A percentile compares a stretch with the other conserved stretches of the same genome.
Conservation (phyloP, 2,888 invertebrate species). For the Thelaira solivaga region DNA sequence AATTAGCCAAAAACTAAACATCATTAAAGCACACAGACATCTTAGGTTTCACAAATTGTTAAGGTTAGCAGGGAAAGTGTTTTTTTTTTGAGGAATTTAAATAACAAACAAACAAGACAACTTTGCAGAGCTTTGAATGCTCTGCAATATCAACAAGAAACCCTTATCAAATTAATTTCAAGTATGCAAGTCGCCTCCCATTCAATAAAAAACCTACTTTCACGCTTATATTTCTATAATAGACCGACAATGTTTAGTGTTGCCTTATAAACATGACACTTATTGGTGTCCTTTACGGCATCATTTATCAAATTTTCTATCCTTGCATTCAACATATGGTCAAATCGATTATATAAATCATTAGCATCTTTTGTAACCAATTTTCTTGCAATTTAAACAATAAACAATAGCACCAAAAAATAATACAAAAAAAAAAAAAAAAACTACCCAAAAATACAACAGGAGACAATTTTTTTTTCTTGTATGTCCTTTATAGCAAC, state of each 20-base stretch:
- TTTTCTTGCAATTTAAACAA: constrained; percentile 69
- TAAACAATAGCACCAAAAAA: constrained; percentile 38
- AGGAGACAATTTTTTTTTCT: constrained; percentile 24
- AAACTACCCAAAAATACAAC: constrained; percentile 16
- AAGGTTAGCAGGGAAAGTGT: too few relatives aligned
- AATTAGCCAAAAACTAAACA: neutral
- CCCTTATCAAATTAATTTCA: constrained; percentile 71
- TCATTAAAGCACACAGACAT: neutral
- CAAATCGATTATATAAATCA: constrained; percentile 77
- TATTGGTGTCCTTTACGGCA: constrained; percentile 58
- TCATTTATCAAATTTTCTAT: constrained; percentile 48
- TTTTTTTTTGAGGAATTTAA: neutral
- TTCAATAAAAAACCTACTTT: constrained; percentile 56
- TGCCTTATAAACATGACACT: constrained; percentile 62
- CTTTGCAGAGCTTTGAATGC: constrained; percentile 15
- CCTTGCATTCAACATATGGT: constrained; percentile 71
- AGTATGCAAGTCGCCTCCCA: too few relatives aligned
- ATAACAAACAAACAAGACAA: neutral
- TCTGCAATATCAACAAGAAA: constrained; percentile 47
- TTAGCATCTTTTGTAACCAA: constrained; percentile 76
- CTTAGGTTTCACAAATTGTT: neutral
- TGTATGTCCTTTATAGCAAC: constrained; percentile 33
- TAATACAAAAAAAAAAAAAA: constrained; percentile 12
- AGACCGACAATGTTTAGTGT: neutral
- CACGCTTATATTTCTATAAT: constrained; percentile 30